phyloP scores from a whole-genome alignment of 92 coral and sea anemone genomes.

The Heteractis magnifica region DNA sequence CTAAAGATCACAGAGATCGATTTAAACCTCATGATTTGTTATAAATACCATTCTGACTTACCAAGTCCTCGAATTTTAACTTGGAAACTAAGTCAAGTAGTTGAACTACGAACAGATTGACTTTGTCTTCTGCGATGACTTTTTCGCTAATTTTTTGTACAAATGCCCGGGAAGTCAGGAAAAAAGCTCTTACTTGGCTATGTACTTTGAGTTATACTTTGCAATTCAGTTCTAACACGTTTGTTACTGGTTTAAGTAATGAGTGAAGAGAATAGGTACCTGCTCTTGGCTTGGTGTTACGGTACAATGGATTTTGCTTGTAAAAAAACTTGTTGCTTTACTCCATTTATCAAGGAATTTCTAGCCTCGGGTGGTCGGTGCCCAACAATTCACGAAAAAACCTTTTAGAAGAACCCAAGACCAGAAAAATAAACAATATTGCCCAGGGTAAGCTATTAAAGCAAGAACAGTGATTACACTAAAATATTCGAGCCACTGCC shows the following conservation, averaged over 20 bases:
- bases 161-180: neutral
- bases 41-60: neutral
- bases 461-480: neutral
- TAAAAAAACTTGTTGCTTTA: neutral
- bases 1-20: neutral
- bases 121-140: neutral
- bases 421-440: no score
- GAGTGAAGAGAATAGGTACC: constrained; percentile 24
- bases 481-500: neutral
- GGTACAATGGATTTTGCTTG: constrained; percentile 12
- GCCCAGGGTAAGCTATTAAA: no score
- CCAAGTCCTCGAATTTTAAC: neutral
- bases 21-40: neutral
- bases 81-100: neutral
- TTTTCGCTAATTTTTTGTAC: neutral
- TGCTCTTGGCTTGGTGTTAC: neutral
- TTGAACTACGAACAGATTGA: neutral
- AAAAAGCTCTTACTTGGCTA: constrained; percentile 1
- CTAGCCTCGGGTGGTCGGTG: constrained; percentile 1
- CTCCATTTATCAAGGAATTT: constrained; percentile 14
- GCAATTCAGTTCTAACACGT: constrained; percentile 32
- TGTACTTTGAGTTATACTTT: constrained; percentile 30
- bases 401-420: constrained; percentile 1
- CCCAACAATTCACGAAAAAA: neutral
- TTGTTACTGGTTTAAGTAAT: constrained; percentile 20